A percentile compares a stretch with the other conserved stretches of the same genome.
Conservation (phyloP, 2,113 vertebrate species). For the Lutjanus erythropterus region DNA sequence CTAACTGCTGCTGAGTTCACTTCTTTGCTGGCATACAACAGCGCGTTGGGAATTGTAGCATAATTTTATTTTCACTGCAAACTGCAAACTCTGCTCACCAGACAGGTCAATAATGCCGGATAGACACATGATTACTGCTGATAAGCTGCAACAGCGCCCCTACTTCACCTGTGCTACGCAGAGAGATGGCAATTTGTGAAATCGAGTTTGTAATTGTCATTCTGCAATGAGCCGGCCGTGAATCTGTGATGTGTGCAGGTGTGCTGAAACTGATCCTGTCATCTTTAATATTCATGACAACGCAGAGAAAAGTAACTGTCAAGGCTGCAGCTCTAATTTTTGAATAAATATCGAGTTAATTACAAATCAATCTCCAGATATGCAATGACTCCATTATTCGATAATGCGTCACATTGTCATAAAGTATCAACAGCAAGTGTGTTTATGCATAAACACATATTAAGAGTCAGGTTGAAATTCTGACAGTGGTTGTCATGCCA, state of each 20-base stretch:
- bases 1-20: slow-evolving; percentile 46
- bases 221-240: background rate
- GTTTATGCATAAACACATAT: no score
- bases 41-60: slow-evolving; percentile 2
- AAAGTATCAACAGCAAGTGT: background rate
- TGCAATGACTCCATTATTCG: slow-evolving; percentile 10
- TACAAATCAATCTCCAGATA: background rate
- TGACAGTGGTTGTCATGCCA: background rate
- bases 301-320: slow-evolving; percentile 7
- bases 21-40: background rate
- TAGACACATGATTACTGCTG: slow-evolving; percentile 23
- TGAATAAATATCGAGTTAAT: slow-evolving; percentile 5
- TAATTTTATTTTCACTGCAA: slow-evolving; percentile 37
- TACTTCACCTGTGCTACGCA: background rate
- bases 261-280: slow-evolving; percentile 1
- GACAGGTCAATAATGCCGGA: slow-evolving; percentile 27
- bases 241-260: slow-evolving; percentile 21
- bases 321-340: slow-evolving; percentile 7
- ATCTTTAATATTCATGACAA: background rate
- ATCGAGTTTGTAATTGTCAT: slow-evolving; percentile 26
- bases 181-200: slow-evolving; percentile 19
- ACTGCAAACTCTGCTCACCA: slow-evolving; percentile 32
- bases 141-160: background rate
- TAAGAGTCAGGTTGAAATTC: slow-evolving; percentile 1
- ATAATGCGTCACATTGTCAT: background rate